Percentiles rank a stretch among this genome's conserved stretches.
Conservation (phyloP, 2,888 invertebrate genomes). For the Philopedon plagiatum region DNA sequence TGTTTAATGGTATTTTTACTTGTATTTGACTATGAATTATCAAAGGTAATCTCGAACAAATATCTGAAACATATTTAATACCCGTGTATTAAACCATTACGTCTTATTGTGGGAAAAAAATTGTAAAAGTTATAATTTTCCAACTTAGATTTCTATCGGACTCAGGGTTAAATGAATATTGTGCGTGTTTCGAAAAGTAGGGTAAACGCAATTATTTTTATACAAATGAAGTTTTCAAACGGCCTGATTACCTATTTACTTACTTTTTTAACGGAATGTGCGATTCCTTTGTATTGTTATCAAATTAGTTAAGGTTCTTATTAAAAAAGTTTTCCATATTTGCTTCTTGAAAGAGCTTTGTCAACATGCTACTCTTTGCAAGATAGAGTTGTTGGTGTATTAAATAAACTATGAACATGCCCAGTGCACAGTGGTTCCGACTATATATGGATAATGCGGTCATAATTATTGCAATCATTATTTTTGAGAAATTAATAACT, state of each 20-base stretch:
- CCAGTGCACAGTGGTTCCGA: no score
- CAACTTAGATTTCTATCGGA: constrained; percentile 26
- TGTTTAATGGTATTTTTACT: not conserved
- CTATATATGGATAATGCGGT: no score
- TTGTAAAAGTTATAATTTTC: constrained; percentile 22
- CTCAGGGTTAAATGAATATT: constrained; percentile 39
- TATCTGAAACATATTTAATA: constrained; percentile 15
- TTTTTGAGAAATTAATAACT: no score
- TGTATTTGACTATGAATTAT: not conserved
- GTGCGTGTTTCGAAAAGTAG: constrained; percentile 35
- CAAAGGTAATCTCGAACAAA: constrained; percentile 6
- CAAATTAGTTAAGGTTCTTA: no score
- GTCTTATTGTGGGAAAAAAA: constrained; percentile 15
- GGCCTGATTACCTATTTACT: not conserved
- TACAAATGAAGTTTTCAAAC: constrained; percentile 25
- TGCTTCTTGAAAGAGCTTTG: no score
- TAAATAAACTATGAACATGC: no score
- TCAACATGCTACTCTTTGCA: no score
- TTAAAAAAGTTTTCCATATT: no score
- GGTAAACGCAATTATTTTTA: constrained; percentile 31
- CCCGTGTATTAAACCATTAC: constrained; percentile 15
- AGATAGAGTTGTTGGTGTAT: no score
- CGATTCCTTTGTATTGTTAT: no score
- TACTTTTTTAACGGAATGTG: not conserved
- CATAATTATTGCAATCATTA: no score